phyloP scores from a whole-genome alignment of 2,797 vertebrate species.

The Emydoidea blandingii region DNA sequence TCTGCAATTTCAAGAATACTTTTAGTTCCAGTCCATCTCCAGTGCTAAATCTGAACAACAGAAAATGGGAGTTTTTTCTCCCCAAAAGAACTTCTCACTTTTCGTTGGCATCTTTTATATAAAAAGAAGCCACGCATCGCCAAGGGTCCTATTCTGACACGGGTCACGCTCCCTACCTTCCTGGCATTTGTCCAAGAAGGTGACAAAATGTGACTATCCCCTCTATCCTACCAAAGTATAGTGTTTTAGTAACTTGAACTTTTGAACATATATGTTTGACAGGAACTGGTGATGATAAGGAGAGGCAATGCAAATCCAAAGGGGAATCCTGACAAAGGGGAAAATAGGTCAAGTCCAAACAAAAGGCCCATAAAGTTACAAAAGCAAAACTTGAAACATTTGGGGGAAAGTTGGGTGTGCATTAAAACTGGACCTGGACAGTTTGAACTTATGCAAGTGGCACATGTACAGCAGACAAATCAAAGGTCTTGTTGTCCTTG shows the following conservation, averaged over 20 bases:
- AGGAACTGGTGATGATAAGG: background rate
- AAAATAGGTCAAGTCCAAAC: background rate
- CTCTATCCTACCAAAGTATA: background rate
- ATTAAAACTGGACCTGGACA: slow-evolving; percentile 35
- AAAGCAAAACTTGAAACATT: background rate
- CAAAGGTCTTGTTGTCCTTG: slow-evolving; percentile 32
- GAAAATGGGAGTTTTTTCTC: background rate
- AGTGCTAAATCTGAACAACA: background rate
- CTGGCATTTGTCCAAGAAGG: background rate
- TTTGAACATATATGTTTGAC: background rate
- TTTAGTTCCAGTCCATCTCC: background rate
- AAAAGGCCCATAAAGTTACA: background rate
- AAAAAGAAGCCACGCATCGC: background rate
- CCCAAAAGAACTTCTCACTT: background rate
- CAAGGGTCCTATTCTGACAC: background rate
- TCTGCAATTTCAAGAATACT: background rate
- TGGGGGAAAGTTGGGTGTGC: background rate
- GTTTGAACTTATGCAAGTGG: slow-evolving; percentile 9
- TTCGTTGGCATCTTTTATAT: background rate
- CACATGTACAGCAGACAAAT: background rate
- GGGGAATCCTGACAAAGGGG: background rate
- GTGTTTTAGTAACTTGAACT: background rate
- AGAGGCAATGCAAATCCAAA: background rate
- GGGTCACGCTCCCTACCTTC: background rate
- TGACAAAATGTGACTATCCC: background rate